Evolutionary conservation across 2,113 vertebrate species (phyloP), one percentile per base, ranked within the genome.

Genomic region (Blennius ocellaris): DNA sequence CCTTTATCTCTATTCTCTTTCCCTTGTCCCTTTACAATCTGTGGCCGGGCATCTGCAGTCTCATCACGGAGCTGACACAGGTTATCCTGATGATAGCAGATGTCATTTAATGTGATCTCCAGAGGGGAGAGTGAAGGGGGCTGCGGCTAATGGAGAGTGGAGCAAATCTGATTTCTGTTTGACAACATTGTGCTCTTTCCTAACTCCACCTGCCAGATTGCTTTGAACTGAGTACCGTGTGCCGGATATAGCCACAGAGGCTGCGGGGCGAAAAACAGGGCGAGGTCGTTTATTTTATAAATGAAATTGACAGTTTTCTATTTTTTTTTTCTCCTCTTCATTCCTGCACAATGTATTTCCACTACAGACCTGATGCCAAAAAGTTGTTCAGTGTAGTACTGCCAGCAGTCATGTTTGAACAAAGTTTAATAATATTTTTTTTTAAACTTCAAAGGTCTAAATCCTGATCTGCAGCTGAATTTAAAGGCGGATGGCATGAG

Each of bases 101-200:
- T 90, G 90, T 88, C 79, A 87, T 89, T 93, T 91, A 90, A 90
- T 88, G 83, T 89, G 90, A 87, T 90, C 88, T 87, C 83, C 7
- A 39, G 73, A 72, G 82, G 74, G 83, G 53, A 5, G 57, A 80
- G 78, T 56, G 67, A 86, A 86, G 71, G 80, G 21, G 68, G 78
- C 81, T 75, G 75, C 80, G 77, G 87, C 84, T 90, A 91, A 90
- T 88, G 84, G 88, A 90, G 87, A 90, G 87, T 70, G 65, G 81
- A 88, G 83, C 84, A 87, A 89, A 91, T 93, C 84, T 78, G 88
- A 90, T 92, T 89, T 90, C 73, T 84, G 81, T 84, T 90, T 80
- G 88, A 88, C 89, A 88, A 90, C 81, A 86, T 80, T 83, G 81
- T 81, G 72, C 75, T 81, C 61, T 82, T 86, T 80, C 63, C 78